Conservation (phyloP, 1,140 invertebrate species). For the Cotesia vestalis region DNA sequence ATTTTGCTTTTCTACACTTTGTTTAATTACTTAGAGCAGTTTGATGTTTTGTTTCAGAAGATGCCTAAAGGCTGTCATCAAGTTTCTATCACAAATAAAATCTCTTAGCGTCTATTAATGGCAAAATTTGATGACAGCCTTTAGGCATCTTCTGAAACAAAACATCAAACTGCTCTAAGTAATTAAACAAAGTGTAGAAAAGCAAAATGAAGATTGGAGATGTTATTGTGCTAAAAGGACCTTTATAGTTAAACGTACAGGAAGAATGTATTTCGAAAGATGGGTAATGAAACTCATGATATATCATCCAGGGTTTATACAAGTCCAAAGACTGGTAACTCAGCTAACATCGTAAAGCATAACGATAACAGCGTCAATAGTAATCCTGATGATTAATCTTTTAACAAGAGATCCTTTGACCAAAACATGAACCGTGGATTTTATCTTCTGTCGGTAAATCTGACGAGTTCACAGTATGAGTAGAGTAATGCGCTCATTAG, state of each 20-base stretch:
- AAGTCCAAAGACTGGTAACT: background rate
- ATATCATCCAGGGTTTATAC: constrained; percentile 45
- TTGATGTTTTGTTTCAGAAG: background rate
- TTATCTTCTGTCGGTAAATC: too few species aligned
- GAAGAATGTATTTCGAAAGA: constrained; percentile 51
- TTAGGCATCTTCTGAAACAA: too few species aligned
- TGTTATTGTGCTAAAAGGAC: constrained; percentile 49
- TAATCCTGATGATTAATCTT: background rate
- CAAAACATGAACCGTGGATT: too few species aligned
- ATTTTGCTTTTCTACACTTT: constrained; percentile 13
- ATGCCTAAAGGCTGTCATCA: too few species aligned
- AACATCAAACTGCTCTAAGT: background rate
- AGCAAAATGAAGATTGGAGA: constrained; percentile 18
- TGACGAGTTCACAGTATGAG: too few species aligned
- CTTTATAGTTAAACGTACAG: constrained; percentile 48
- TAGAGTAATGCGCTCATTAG: too few species aligned
- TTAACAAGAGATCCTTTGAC: constrained; percentile 5
- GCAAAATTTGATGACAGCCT: too few species aligned
- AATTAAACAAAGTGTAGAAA: constrained; percentile 26
- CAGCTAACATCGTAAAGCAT: background rate
- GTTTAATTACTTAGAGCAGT: constrained; percentile 12
- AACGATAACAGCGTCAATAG: constrained; percentile 6
- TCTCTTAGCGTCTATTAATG: too few species aligned
- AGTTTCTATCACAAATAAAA: too few species aligned
- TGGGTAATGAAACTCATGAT: constrained; percentile 54